Percentiles rank a stretch among this genome's conserved stretches.
Conservation (phyloP, 2,797 vertebrate species). For the Takifugu rubripes region DNA sequence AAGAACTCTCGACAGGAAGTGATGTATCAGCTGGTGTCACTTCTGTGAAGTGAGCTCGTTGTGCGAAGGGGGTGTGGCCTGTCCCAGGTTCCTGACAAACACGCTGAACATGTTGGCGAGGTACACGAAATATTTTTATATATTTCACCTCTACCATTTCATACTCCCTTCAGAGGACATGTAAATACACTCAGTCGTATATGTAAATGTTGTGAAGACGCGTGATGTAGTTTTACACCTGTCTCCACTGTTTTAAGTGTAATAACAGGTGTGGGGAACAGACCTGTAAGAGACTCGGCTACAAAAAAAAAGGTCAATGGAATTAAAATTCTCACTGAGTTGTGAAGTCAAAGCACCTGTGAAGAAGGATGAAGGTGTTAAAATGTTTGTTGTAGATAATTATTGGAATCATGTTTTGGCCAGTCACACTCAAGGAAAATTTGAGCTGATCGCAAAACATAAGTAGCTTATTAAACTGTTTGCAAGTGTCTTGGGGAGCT, state of each 20-base stretch:
- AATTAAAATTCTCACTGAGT: constrained; percentile 52
- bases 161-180: constrained; percentile 66
- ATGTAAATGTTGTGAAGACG: constrained; percentile 62
- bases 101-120: constrained; percentile 65
- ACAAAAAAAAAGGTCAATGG: constrained; percentile 37
- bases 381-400: constrained; percentile 21
- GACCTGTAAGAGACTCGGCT: constrained; percentile 48
- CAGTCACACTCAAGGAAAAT: constrained; percentile 21
- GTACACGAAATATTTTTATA: constrained; percentile 80
- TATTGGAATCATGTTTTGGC: constrained; percentile 14
- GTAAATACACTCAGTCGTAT: constrained; percentile 64
- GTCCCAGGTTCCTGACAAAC: constrained; percentile 52
- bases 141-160: constrained; percentile 75
- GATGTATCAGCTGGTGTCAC: constrained; percentile 72
- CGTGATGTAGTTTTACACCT: constrained; percentile 49
- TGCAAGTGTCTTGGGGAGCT: constrained; percentile 19
- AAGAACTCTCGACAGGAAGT: constrained; percentile 57
- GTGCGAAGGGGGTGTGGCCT: constrained; percentile 10
- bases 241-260: constrained; percentile 59
- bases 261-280: constrained; percentile 51
- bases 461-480: constrained; percentile 15
- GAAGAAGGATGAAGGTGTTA: constrained; percentile 45
- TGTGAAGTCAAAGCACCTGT: constrained; percentile 53
- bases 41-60: constrained; percentile 80
- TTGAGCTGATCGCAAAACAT: constrained; percentile 15